Evolutionary conservation across 2,797 vertebrate species (phyloP).

Genomic region (Phoxinus dragarum): DNA sequence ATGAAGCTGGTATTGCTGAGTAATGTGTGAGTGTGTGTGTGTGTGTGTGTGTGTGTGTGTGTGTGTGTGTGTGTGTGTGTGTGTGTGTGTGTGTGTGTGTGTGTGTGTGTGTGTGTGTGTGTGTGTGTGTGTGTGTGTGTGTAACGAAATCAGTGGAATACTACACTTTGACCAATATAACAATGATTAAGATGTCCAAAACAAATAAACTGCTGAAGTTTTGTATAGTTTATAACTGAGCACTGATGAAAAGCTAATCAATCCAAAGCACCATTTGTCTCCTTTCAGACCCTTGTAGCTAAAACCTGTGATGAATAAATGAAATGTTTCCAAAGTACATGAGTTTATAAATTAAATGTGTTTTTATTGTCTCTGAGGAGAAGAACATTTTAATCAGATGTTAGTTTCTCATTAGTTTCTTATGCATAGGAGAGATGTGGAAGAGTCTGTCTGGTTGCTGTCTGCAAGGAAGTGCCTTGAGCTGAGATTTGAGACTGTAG

Average conservation of each 20-base stretch:
- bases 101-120: neutral
- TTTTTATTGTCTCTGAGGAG: neutral
- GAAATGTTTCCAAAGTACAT: neutral
- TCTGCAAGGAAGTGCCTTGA: slow-evolving; percentile 1
- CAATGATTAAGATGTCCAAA: slow-evolving; percentile 6
- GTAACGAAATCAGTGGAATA: slow-evolving; percentile 12
- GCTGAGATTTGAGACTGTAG: neutral
- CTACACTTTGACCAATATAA: slow-evolving; percentile 2
- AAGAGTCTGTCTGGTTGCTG: slow-evolving; percentile 2
- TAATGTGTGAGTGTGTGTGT: neutral
- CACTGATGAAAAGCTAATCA: neutral
- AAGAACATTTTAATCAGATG: neutral
- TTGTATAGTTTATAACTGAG: slow-evolving; percentile 36
- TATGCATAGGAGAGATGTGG: neutral
- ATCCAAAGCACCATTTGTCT: slow-evolving; percentile 26
- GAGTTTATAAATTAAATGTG: slow-evolving; percentile 39
- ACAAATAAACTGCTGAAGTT: slow-evolving; percentile 14
- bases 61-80: too few relatives aligned
- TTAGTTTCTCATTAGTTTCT: neutral
- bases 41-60: neutral
- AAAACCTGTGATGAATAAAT: slow-evolving; percentile 37
- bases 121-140: neutral
- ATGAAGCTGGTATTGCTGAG: slow-evolving; percentile 13
- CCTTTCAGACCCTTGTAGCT: slow-evolving; percentile 18
- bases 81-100: neutral